Evolutionary conservation across 2,797 vertebrate genomes (phyloP).

Genomic region (Bucorvus abyssinicus): DNA sequence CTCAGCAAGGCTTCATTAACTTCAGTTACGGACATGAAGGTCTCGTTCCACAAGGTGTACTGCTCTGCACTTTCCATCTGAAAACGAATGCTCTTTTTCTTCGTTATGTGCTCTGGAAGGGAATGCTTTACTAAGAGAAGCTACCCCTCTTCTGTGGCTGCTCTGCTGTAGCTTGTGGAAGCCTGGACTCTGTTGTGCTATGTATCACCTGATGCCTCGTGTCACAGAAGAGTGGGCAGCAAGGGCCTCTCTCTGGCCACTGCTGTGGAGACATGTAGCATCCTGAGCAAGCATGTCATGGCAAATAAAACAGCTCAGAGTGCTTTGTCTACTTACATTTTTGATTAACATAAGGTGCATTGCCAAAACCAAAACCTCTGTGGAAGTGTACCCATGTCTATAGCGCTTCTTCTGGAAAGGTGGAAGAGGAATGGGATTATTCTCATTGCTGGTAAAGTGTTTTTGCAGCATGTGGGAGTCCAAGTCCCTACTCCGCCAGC

Average conservation of each 20-base stretch:
- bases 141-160: not conserved
- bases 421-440: not conserved
- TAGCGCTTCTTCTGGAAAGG: not conserved
- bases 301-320: not conserved
- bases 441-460: not conserved
- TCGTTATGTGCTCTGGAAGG: fast-evolving
- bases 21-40: not conserved
- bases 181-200: not conserved
- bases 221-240: not conserved
- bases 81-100: not conserved
- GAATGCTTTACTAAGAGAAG: not conserved
- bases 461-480: not conserved
- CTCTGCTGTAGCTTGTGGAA: not conserved
- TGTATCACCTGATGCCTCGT: fast-evolving
- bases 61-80: not conserved
- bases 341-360: not conserved
- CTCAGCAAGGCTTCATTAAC: not conserved
- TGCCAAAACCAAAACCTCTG: not conserved
- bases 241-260: not conserved
- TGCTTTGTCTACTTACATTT: not conserved
- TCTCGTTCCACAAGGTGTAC: not conserved
- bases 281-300: fast-evolving
- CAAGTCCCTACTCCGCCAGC: not conserved
- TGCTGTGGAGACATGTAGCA: not conserved
- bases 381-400: not conserved